Evolutionary conservation across 2,888 invertebrate genomes (phyloP), one percentile per base, ranked within the genome.

Genomic region (Leptopilina syphax): DNA sequence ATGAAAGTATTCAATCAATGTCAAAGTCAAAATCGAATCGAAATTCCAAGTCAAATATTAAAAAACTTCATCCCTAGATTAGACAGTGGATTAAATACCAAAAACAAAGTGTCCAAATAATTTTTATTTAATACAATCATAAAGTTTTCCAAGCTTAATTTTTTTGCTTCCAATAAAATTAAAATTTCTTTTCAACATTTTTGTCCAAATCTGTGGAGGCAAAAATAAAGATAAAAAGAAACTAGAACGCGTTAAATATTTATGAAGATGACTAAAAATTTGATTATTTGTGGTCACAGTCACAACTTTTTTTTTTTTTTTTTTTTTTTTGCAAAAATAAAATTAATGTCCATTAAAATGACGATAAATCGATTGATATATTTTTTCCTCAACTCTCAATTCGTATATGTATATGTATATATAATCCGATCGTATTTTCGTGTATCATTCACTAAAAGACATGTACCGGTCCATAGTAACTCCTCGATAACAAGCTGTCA

Each of bases 311-410:
- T 34, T 1, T 34, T 34, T 44, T 34, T 34, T 34, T 1, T 34
- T 34, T 34, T 34, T 34, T 34, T 34, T 34, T 34, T 76, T 60
- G 54, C 65, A 18, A 65, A 65, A 73, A 47, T 70, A 50, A 57
- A 84, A 83, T 84, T 77, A 85, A 83, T 79, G 82, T 67, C 78
- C 83, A 80, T 85, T 83, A 84, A 73, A 78, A 73, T 41, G 76
- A 24, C 84, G 82, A 83, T 85, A 84, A 84, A 85, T 84, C 83
- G 82, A 73, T 79, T 79, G 82, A 83, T 83, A 34, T 34, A 81
- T 82, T 83, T 83, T 83, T 79, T 50, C 80, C 78, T 79, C 10
- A 60, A 50, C 60, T 70, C 77, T 57, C 67, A 47, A 18, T 41
- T 77, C 76, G 81, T 84, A 82, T 81, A 83, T 44, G 5, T 44